Conservation (phyloP, 35 echinoderm and acorn worm species). For the Ptychodera flava region DNA sequence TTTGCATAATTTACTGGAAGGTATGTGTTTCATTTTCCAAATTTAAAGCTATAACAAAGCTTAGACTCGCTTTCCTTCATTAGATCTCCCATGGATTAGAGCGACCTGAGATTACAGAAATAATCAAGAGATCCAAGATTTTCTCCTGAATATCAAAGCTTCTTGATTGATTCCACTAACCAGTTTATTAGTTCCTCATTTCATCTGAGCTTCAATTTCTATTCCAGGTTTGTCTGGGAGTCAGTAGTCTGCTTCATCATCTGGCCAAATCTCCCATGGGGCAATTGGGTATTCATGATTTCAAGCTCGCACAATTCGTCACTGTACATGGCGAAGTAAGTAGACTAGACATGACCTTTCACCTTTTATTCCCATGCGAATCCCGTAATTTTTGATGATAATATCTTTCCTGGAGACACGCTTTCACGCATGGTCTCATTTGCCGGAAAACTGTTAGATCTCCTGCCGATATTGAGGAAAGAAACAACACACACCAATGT, state of each 20-base stretch:
- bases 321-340: conserved; percentile 44
- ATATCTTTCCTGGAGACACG: background rate
- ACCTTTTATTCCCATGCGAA: background rate
- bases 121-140: too few species aligned
- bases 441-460: background rate
- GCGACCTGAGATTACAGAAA: too few species aligned
- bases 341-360: background rate
- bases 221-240: conserved; percentile 40
- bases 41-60: too few species aligned
- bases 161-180: too few species aligned
- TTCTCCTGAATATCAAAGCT: too few species aligned
- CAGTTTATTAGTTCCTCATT: too few species aligned
- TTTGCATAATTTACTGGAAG: too few species aligned
- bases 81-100: too few species aligned
- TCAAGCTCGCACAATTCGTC: conserved; percentile 57
- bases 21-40: too few species aligned
- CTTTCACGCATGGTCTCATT: background rate
- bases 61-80: too few species aligned
- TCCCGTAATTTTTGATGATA: background rate
- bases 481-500: too few species aligned
- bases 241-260: conserved; percentile 21
- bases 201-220: conserved; percentile 19
- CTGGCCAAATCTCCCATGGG: conserved; percentile 29
- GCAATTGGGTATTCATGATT: conserved; percentile 47
- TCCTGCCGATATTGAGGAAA: background rate